A percentile compares a stretch with the other conserved stretches of the same genome.
Evolutionary conservation across 2,797 vertebrate genomes (phyloP).

Genomic region (Spinibarbus caldwelli): DNA sequence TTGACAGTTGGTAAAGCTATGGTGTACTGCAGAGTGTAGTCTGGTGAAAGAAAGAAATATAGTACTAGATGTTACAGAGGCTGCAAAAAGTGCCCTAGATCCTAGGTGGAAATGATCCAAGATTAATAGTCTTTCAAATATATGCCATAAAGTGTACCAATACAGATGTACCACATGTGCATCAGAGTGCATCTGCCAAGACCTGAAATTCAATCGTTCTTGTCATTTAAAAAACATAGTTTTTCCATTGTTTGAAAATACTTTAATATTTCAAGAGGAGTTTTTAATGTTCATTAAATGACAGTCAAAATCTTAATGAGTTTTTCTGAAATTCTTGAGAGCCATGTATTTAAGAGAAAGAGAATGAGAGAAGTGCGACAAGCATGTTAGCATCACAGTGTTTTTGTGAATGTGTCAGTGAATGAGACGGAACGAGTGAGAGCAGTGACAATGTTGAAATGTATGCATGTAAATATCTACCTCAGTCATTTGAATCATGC

Average conservation of each 20-base stretch:
- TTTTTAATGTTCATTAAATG: background rate
- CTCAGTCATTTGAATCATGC: slow-evolving; percentile 35
- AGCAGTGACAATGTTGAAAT: slow-evolving; percentile 4
- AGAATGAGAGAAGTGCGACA: background rate
- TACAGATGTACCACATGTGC: background rate
- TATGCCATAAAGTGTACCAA: slow-evolving; percentile 6
- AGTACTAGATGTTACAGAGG: slow-evolving; percentile 37
- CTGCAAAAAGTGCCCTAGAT: slow-evolving; percentile 53
- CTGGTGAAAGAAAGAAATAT: slow-evolving; percentile 25
- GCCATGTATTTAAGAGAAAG: background rate
- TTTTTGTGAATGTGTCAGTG: slow-evolving; percentile 26
- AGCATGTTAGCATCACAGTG: slow-evolving; percentile 10
- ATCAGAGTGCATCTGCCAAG: background rate
- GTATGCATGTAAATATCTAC: slow-evolving; percentile 31
- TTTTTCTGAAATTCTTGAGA: background rate
- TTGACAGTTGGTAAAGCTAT: slow-evolving; percentile 14
- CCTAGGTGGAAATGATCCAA: slow-evolving; percentile 52
- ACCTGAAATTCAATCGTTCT: background rate
- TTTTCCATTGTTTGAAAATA: background rate
- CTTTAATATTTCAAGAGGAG: background rate
- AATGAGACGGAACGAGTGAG: slow-evolving; percentile 26
- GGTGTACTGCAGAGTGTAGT: background rate
- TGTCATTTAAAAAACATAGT: background rate
- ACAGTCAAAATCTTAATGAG: background rate
- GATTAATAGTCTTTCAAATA: slow-evolving; percentile 50